Evolutionary conservation across 2,797 vertebrate genomes (phyloP).

Genomic region (Chiloscyllium punctatum): DNA sequence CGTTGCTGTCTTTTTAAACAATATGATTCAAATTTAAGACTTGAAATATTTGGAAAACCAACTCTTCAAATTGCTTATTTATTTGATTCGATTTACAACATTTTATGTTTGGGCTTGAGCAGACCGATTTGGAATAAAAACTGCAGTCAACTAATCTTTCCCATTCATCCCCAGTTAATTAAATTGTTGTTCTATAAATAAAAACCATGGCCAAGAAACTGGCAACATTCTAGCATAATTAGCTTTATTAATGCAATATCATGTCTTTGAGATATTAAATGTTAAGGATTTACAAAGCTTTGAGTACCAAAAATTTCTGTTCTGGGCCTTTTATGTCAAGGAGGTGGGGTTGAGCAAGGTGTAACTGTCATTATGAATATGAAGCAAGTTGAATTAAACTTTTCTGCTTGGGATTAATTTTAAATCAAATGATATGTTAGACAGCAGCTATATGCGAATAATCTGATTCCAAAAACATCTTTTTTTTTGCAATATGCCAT

Average conservation of each 20-base stretch:
- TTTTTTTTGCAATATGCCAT: neutral
- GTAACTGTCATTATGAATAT: neutral
- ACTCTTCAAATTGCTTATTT: neutral
- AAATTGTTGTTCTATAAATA: slow-evolving; percentile 49
- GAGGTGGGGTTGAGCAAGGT: no score
- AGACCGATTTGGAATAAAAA: neutral
- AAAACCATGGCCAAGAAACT: slow-evolving; percentile 47
- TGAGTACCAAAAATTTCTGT: neutral
- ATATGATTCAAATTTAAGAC: neutral
- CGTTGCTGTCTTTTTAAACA: neutral
- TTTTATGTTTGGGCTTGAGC: neutral
- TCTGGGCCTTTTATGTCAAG: neutral
- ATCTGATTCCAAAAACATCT: neutral
- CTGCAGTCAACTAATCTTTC: slow-evolving; percentile 42
- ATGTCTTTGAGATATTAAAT: neutral
- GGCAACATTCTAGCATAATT: neutral
- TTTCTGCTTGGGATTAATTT: neutral
- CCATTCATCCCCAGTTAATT: slow-evolving; percentile 42
- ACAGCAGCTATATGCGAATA: neutral
- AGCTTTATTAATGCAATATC: neutral
- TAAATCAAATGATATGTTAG: neutral
- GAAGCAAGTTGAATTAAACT: neutral
- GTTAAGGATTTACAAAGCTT: neutral
- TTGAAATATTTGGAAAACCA: neutral
- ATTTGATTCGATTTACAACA: neutral